Evolutionary conservation across 2,888 invertebrate genomes (phyloP), one percentile per base, ranked within the genome.

Genomic region (Scaptomyza cyrtandrae): DNA sequence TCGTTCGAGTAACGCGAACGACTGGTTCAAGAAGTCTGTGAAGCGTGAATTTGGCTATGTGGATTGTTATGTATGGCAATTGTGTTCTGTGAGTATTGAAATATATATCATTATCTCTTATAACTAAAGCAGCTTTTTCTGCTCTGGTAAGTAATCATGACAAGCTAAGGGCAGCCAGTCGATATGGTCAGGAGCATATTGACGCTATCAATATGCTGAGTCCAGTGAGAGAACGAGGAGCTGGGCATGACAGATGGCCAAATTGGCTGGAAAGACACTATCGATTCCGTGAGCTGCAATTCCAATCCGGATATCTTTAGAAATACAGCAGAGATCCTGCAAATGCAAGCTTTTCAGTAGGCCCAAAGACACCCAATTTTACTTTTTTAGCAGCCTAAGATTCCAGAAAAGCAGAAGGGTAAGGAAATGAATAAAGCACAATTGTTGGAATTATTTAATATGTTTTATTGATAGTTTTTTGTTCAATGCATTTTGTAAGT

Each of bases 151-250:
- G 95, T 3, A 95, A 95, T 90, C 95, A 95, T 80, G 95, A 96
- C 90, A 93, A 94, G 74, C 93, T 93, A 60, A 92, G 95, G 61
- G 93, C 94, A 85, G 94, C 94, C 0, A 93, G 94, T 0, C 93
- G 95, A 1, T 94, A 94, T 83, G 95, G 95, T 0, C 90, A 90
- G 0, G 93, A 94, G 53, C 93, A 95, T 75, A 94, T 95, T 0
- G 97, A 97, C 90, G 95, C 95, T 13, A 93, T 97, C 83, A 96
- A 96, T 87, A 97, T 98, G 93, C 84, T 96, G 35, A 95, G 4
- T 93, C 94, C 1, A 92, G 94, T 5, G 92, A 95, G 11, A 96
- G 93, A 91, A 91, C 41, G 91, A 91, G 71, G 91, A 91, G 77
- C 76, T 90, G 67, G 91, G 88, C 61, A 90, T 91, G 86, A 85